These are phyloP conservation scores for Meandrusa payeni DNA, from an alignment of 2,888 invertebrate genomes.

Conservation along the genomic window DNA sequence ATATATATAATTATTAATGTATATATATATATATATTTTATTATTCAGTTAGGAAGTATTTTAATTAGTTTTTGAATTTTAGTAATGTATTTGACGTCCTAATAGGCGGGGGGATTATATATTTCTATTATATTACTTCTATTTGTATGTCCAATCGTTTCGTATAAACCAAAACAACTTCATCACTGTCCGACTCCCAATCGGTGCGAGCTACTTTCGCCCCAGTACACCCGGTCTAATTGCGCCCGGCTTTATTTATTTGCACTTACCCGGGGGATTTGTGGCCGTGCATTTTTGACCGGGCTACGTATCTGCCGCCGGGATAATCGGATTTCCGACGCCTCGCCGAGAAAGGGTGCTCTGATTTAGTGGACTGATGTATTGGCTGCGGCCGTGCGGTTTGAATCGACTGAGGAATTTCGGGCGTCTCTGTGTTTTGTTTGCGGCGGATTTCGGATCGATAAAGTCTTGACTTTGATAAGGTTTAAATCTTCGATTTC, in stretches of 20 bases:
- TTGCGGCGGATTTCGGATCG: background rate
- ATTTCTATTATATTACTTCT: no score
- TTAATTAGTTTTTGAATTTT: no score
- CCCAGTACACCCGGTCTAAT: constrained; percentile 10
- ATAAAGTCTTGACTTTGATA: no score
- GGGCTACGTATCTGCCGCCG: constrained; percentile 14
- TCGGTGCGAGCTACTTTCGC: background rate
- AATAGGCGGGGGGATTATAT: no score
- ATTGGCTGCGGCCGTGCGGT: constrained; percentile 3
- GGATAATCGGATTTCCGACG: constrained; percentile 19
- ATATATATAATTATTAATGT: no score
- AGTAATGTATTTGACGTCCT: no score
- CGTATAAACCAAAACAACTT: background rate
- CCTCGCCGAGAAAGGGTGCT: constrained; percentile 2
- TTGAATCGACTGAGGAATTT: background rate
- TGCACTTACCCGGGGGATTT: constrained; percentile 18
- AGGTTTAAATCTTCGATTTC: background rate
- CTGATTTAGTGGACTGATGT: constrained; percentile 11
- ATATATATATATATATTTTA: no score
- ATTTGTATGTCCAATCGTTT: no score
- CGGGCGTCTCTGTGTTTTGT: background rate
- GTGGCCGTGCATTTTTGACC: constrained; percentile 21
- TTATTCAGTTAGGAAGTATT: no score
- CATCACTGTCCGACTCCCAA: background rate
- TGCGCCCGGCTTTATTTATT: constrained; percentile 20